phyloP scores from a whole-genome alignment of 2,113 vertebrate genomes.

The Cynocephalus volans region DNA sequence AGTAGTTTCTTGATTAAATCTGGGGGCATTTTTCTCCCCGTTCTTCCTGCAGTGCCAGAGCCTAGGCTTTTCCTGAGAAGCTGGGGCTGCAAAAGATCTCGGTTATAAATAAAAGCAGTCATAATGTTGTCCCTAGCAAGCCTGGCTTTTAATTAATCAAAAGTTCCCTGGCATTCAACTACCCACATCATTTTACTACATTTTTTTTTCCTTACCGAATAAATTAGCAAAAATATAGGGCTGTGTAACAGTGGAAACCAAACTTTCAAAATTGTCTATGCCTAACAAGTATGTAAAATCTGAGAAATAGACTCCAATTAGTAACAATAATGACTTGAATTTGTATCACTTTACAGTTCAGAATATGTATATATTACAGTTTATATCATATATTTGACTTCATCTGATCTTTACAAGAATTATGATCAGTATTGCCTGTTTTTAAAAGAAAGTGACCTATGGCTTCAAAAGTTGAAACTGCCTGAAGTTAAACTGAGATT shows the following conservation, averaged over 20 bases:
- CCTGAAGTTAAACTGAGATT: slow-evolving; percentile 45
- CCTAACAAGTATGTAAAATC: not conserved
- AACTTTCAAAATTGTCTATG: slow-evolving; percentile 2
- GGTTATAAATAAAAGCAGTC: not conserved
- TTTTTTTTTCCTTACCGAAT: not conserved
- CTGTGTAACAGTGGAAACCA: not conserved
- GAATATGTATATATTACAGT: not conserved
- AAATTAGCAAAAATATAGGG: not conserved
- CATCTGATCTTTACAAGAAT: not conserved
- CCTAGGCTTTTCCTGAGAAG: not conserved
- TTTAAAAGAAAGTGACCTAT: not conserved
- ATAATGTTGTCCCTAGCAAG: not conserved
- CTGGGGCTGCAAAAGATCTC: not conserved
- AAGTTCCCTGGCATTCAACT: not conserved
- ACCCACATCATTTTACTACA: slow-evolving; percentile 3
- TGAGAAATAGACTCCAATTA: not conserved
- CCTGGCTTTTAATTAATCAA: slow-evolving; percentile 30
- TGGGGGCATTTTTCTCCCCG: not conserved
- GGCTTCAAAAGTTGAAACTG: not conserved
- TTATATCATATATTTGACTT: not conserved
- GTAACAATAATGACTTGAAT: not conserved
- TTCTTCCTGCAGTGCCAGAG: not conserved
- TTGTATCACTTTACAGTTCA: not conserved
- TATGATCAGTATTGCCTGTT: not conserved
- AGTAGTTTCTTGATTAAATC: slow-evolving; percentile 57